A percentile compares a stretch with the other conserved stretches of the same genome.
These are phyloP conservation scores for Camelus dromedarius DNA, from an alignment of 2,113 vertebrate species.

Conservation along the genomic window DNA sequence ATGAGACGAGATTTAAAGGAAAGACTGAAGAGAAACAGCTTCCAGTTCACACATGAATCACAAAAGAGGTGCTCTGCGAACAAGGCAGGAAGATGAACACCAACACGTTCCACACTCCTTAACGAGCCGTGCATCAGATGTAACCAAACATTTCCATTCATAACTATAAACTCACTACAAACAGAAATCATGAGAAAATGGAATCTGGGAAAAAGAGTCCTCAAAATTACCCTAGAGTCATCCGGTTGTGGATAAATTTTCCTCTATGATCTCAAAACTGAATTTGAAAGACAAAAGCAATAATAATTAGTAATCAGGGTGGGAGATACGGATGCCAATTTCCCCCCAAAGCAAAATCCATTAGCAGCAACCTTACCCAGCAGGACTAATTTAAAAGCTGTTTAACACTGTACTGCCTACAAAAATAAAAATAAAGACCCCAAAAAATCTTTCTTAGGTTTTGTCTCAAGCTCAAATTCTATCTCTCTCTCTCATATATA, in stretches of 20 bases:
- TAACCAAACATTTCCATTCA: background rate
- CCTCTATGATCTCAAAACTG: conserved; percentile 64
- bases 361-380: conserved; percentile 69
- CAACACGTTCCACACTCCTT: background rate
- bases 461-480: background rate
- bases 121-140: background rate
- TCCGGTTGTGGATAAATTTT: conserved; percentile 60
- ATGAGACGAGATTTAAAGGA: background rate
- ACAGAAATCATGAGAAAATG: background rate
- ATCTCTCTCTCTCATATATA: background rate
- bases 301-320: conserved; percentile 81
- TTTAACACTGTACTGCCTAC: conserved; percentile 44
- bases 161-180: background rate
- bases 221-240: background rate
- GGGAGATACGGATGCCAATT: conserved; percentile 64
- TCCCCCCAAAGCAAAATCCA: conserved; percentile 76
- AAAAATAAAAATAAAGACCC: conserved; percentile 3
- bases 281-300: conserved; percentile 78
- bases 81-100: background rate
- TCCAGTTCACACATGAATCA: background rate
- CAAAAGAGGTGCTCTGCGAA: background rate
- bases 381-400: conserved; percentile 70
- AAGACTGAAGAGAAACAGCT: background rate
- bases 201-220: background rate
- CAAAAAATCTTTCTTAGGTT: background rate